phyloP scores from a whole-genome alignment of 1,140 invertebrate genomes.

The Drosophila sp. region DNA sequence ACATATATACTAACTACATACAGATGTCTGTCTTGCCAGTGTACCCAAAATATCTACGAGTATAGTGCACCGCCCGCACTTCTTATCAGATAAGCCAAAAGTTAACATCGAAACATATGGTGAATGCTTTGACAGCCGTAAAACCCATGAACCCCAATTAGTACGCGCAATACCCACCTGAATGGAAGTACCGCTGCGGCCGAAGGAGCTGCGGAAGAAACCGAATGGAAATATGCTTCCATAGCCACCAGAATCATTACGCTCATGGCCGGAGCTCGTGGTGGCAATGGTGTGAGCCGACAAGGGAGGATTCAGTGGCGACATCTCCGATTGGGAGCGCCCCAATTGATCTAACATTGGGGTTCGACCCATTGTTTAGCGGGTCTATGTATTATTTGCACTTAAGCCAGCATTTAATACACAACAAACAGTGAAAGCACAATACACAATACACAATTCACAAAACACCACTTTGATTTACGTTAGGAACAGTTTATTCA shows the following conservation, averaged over 20 bases:
- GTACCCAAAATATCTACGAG: constrained; percentile 18
- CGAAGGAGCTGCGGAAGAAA: constrained; percentile 71
- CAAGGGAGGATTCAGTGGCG: constrained; percentile 69
- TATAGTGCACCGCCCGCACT: constrained; percentile 17
- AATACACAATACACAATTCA: constrained; percentile 10
- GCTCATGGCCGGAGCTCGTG: constrained; percentile 46
- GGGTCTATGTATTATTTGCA: background rate
- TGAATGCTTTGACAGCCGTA: constrained; percentile 1
- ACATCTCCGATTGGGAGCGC: constrained; percentile 81
- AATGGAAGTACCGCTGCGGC: constrained; percentile 62
- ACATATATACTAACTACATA: no score
- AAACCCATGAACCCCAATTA: background rate
- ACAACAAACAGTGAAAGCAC: constrained; percentile 20
- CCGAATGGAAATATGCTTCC: constrained; percentile 82
- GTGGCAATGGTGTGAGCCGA: constrained; percentile 42
- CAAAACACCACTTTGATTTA: constrained; percentile 10
- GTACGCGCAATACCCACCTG: constrained; percentile 63
- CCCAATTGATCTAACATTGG: constrained; percentile 72
- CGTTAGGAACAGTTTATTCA: constrained; percentile 14
- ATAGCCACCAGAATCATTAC: constrained; percentile 67
- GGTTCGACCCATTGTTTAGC: constrained; percentile 61
- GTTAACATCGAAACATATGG: constrained; percentile 48
- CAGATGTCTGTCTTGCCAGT: constrained; percentile 22
- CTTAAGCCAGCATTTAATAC: constrained; percentile 6
- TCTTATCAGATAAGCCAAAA: constrained; percentile 52